Base-by-base conservation (phyloP, 92 coral and sea anemone genomes). In the Bergia puertoricense region DNA sequence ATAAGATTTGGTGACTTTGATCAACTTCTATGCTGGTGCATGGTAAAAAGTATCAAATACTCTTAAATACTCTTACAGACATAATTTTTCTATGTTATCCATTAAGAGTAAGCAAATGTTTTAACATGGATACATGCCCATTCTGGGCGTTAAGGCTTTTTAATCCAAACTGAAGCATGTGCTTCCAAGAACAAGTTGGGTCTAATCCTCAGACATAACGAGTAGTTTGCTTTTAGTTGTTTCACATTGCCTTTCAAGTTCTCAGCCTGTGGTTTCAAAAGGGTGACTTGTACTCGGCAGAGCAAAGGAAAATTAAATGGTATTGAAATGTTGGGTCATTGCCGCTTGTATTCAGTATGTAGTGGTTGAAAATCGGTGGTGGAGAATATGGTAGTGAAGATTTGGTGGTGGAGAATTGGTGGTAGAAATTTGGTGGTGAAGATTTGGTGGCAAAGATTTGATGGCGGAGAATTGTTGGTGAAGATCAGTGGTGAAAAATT, bases 251-350 rank as follows among this genome's bases (percentile, higher is more conserved):
- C 18, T 80, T 54, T 79, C 67, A 80, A 79, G 14, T 80, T 80
- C 41, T 72, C 51, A 15, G 48, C 46, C 77, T 23, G 2, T 5
- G 23, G 16, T 76, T 69, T 72, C 65, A 84, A 69, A 38, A 15
- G 77, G 87, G 41, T 84, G 78, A 73, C 65, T 84, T 82, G 76
- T 67, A 66, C 51, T n/a, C 66, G 30, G 44, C 66, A 22, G 10
- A 46, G 45, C n/a, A 71, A 46, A 30, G 45, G 36, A 76, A 76
- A 40, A 39, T 76, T 37, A 18, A 39, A 5, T 76, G n/a, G 8
- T 38, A 15, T 57, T 6, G 4, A 56, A 73, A 4, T 36, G 18
- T 8, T 5, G 13, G 2, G 39, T 69, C 39, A 9, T 69, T 37
- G 40, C 39, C 10, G 13, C 8, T 23, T 37, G n/a, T 73, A 20